A percentile compares a stretch with the other conserved stretches of the same genome.
phyloP scores from a whole-genome alignment of 2,113 vertebrate species.

The Pachyramphus minor region DNA sequence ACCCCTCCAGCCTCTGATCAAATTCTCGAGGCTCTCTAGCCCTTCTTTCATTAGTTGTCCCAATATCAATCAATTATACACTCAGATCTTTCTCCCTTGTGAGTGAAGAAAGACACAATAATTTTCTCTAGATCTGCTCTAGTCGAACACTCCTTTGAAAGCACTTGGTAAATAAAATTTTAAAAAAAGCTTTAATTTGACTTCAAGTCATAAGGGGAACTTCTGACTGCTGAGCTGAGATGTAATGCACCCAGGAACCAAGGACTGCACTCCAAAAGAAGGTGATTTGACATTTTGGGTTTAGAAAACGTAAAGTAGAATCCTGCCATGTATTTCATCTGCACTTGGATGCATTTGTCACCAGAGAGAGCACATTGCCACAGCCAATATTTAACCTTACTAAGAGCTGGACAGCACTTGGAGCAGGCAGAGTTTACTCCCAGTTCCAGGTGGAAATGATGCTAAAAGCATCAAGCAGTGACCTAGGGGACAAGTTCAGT shows the following conservation, averaged over 20 bases:
- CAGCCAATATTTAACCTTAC: neutral
- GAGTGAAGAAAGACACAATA: neutral
- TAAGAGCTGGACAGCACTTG: neutral
- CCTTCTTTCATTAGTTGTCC: neutral
- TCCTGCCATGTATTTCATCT: neutral
- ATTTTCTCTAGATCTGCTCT: neutral
- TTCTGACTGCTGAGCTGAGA: fast-evolving
- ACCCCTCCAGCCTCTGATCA: neutral
- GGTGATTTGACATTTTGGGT: neutral
- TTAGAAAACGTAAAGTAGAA: fast-evolving
- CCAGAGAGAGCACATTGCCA: neutral
- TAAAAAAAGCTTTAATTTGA: neutral
- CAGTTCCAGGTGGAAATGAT: neutral
- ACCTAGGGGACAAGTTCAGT: neutral
- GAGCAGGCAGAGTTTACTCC: neutral
- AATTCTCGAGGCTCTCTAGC: neutral
- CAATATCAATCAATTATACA: neutral
- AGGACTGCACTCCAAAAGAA: neutral
- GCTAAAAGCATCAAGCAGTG: neutral
- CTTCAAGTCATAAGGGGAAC: neutral
- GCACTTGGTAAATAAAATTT: neutral
- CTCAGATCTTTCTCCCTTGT: neutral
- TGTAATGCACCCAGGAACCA: fast-evolving
- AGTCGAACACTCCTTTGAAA: neutral
- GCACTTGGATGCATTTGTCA: neutral